A percentile compares a stretch with the other conserved stretches of the same genome.
These are phyloP conservation scores for Hippocampus barbouri DNA, from an alignment of 2,113 vertebrate species.

Conservation along the genomic window DNA sequence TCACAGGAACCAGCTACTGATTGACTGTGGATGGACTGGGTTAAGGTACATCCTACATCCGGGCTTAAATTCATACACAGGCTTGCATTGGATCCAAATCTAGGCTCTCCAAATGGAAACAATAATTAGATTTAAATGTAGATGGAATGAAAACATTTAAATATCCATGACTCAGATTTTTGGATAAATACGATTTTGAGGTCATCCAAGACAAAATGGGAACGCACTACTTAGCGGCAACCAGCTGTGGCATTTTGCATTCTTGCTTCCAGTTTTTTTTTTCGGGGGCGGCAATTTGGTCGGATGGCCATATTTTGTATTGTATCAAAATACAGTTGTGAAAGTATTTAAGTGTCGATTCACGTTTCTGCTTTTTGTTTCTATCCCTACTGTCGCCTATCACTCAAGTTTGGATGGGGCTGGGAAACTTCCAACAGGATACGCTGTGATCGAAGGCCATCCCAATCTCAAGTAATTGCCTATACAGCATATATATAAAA, in stretches of 20 bases:
- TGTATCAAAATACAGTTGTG: neutral
- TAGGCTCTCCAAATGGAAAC: too few relatives aligned
- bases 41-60: conserved; percentile 47
- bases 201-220: too few relatives aligned
- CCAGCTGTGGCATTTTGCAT: too few relatives aligned
- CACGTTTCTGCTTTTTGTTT: neutral
- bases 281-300: too few relatives aligned
- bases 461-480: conserved; percentile 72
- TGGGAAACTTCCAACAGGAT: conserved; percentile 67
- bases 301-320: too few relatives aligned
- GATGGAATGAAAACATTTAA: too few relatives aligned
- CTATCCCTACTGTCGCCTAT: neutral
- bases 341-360: neutral
- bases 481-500: neutral
- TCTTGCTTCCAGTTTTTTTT: too few relatives aligned
- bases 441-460: conserved; percentile 76
- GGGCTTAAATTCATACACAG: neutral
- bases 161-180: too few relatives aligned
- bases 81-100: neutral
- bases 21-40: conserved; percentile 80
- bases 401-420: conserved; percentile 75
- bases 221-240: too few relatives aligned
- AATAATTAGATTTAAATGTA: too few relatives aligned
- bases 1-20: conserved; percentile 78
- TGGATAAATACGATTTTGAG: too few relatives aligned